phyloP scores from a whole-genome alignment of 2,797 vertebrate genomes.

The Enteromius radiatus region DNA sequence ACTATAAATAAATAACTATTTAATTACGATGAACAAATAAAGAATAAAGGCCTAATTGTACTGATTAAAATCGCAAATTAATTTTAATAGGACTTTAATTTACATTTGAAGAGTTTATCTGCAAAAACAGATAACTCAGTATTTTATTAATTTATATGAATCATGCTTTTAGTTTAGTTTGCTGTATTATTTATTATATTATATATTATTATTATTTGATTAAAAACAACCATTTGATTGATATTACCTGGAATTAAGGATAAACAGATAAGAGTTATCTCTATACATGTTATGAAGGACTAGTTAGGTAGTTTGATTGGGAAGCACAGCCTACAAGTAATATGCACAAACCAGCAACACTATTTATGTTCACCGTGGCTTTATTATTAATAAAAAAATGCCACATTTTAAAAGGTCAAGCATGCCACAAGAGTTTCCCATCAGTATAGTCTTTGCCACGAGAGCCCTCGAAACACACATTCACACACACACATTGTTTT shows the following conservation, averaged over 20 bases:
- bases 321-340: neutral
- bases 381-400: conserved; percentile 73
- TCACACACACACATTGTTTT: no score
- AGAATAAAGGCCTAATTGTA: neutral
- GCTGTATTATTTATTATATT: no score
- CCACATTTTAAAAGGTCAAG: conserved; percentile 62
- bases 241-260: no score
- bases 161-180: no score
- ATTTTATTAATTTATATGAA: no score
- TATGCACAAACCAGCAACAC: neutral
- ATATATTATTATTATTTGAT: neutral
- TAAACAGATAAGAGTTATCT: no score
- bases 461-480: conserved; percentile 19
- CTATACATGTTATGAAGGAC: neutral
- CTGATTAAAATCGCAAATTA: neutral
- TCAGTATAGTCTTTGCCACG: neutral
- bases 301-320: neutral
- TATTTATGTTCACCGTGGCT: conserved; percentile 50
- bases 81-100: neutral
- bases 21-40: neutral
- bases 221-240: neutral
- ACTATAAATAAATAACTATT: no score
- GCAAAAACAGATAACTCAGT: neutral
- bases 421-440: conserved; percentile 53
- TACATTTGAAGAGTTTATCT: neutral